Evolutionary conservation across 2,797 vertebrate species (phyloP).

Genomic region (Schizopygopsis pylzovi): DNA sequence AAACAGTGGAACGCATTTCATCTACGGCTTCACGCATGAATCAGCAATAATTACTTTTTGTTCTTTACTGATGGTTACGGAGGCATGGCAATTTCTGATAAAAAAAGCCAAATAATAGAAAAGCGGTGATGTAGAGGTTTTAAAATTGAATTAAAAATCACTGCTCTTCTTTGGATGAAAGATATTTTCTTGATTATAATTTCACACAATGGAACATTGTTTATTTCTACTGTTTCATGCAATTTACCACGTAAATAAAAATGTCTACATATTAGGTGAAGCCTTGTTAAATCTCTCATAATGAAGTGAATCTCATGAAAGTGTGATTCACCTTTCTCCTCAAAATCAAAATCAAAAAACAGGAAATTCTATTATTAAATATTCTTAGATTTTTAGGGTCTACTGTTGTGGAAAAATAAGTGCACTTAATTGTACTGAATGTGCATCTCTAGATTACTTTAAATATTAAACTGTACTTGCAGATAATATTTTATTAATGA

Average conservation of each 20-base stretch:
- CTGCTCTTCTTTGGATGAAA: conserved; percentile 63
- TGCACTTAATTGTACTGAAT: neutral
- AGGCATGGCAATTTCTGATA: conserved; percentile 74
- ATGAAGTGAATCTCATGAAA: neutral
- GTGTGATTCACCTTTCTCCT: neutral
- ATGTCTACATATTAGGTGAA: neutral
- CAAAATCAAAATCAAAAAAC: too few relatives aligned
- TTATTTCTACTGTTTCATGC: conserved; percentile 17
- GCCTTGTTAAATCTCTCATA: neutral
- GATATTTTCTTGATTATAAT: conserved; percentile 43
- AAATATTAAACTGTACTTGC: neutral
- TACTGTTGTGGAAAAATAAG: neutral
- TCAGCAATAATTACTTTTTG: conserved; percentile 75
- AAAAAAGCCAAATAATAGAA: conserved; percentile 73
- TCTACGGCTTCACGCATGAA: conserved; percentile 66
- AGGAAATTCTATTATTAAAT: too few relatives aligned
- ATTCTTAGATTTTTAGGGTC: too few relatives aligned
- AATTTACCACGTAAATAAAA: conserved; percentile 41
- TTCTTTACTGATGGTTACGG: conserved; percentile 73
- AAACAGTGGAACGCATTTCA: conserved; percentile 67
- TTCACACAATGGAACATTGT: conserved; percentile 37
- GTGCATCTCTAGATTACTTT: neutral
- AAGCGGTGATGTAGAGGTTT: conserved; percentile 37
- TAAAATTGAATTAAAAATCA: conserved; percentile 58
- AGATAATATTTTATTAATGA: neutral